A percentile compares a stretch with the other conserved stretches of the same genome.
phyloP scores from a whole-genome alignment of 2,888 invertebrate genomes.

The Platypus cylindrus region DNA sequence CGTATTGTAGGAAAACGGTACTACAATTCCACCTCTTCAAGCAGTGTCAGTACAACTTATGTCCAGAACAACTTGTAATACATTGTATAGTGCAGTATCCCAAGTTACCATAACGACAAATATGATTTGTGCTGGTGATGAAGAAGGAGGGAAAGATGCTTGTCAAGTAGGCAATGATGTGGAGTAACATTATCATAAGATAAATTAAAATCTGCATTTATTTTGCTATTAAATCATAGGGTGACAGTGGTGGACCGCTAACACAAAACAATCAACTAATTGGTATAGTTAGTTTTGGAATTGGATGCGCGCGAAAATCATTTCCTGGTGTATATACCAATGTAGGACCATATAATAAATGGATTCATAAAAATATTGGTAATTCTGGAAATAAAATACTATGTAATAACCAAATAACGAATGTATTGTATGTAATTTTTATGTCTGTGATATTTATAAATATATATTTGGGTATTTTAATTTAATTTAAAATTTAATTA shows the following conservation, averaged over 20 bases:
- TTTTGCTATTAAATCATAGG: slow-evolving; percentile 8
- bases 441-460: no score
- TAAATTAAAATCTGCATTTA: no score
- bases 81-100: slow-evolving; percentile 1
- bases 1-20: slow-evolving; percentile 15
- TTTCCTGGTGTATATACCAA: slow-evolving; percentile 15
- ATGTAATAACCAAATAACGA: no score
- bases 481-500: no score
- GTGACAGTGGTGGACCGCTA: slow-evolving; percentile 14
- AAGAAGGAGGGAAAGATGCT: slow-evolving; percentile 19
- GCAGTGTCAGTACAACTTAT: slow-evolving; percentile 11
- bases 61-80: slow-evolving; percentile 3
- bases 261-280: slow-evolving; percentile 10
- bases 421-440: no score
- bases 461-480: no score
- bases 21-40: slow-evolving; percentile 9
- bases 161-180: slow-evolving; percentile 23
- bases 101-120: slow-evolving; percentile 15
- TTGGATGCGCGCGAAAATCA: slow-evolving; percentile 10
- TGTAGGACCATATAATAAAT: slow-evolving; percentile 8
- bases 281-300: slow-evolving; percentile 14
- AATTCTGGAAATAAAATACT: no score
- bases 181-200: no score
- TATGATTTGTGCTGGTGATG: slow-evolving; percentile 22
- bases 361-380: slow-evolving; percentile 8